Percentiles rank a stretch among this genome's conserved stretches.
Evolutionary conservation across 2,797 vertebrate species (phyloP).

Genomic region (Sebastes ruberrimus): DNA sequence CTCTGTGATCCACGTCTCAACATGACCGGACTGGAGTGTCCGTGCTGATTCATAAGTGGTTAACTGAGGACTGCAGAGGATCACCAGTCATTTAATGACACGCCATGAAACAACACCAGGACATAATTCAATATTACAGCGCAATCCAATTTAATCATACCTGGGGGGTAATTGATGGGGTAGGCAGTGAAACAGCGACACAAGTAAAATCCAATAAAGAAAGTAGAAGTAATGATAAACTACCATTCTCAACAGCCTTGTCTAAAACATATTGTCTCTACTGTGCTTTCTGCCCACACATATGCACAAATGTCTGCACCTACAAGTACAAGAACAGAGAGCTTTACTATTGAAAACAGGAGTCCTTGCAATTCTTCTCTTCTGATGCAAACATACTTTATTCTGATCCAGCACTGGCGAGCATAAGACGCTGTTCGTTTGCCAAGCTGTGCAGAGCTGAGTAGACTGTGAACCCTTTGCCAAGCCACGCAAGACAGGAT

Average conservation of each 20-base stretch:
- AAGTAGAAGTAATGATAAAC: constrained; percentile 31
- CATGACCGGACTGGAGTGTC: constrained; percentile 31
- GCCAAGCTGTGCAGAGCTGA: constrained; percentile 32
- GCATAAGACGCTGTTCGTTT: background rate
- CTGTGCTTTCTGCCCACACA: background rate
- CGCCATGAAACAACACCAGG: constrained; percentile 37
- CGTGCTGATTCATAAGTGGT: constrained; percentile 49
- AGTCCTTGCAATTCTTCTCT: background rate
- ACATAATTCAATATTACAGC: constrained; percentile 47
- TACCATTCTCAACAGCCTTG: background rate
- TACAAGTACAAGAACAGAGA: background rate
- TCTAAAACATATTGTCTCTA: background rate
- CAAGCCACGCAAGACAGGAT: constrained; percentile 29
- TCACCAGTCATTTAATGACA: constrained; percentile 61
- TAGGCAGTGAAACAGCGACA: constrained; percentile 21
- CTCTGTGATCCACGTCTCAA: constrained; percentile 25
- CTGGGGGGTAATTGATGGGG: constrained; percentile 50
- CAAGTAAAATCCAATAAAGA: constrained; percentile 48
- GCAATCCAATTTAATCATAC: constrained; percentile 49
- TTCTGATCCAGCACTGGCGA: constrained; percentile 3
- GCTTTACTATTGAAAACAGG: background rate
- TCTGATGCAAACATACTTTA: constrained; percentile 17
- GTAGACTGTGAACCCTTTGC: constrained; percentile 13
- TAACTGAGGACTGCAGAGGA: constrained; percentile 37
- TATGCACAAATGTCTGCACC: background rate